These are phyloP conservation scores for Coluber constrictor DNA, from an alignment of 2,797 vertebrate genomes.

Conservation along the genomic window DNA sequence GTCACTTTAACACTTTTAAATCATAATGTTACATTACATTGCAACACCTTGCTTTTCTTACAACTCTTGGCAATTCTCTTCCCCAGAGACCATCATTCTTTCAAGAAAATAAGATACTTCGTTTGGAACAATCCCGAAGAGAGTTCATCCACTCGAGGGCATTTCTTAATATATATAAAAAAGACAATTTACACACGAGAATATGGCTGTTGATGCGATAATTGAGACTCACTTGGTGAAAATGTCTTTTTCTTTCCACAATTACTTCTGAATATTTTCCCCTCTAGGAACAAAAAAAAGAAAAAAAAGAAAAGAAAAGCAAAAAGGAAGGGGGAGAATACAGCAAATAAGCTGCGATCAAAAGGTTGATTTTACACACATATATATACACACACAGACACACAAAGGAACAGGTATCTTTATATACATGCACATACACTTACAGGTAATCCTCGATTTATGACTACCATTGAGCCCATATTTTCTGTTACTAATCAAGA, in stretches of 20 bases:
- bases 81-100: conserved; percentile 45
- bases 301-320: not conserved
- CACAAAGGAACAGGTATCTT: not conserved
- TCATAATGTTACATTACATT: conserved; percentile 44
- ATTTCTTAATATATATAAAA: conserved; percentile 8
- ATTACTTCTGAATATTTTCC: conserved; percentile 27
- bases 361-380: not conserved
- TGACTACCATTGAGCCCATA: too few relatives aligned
- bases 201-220: conserved; percentile 56
- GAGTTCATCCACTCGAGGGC: conserved; percentile 41
- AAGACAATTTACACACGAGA: conserved; percentile 56
- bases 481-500: too few relatives aligned
- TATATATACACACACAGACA: too few relatives aligned
- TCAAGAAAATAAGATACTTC: conserved; percentile 51
- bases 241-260: conserved; percentile 47
- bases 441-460: too few relatives aligned
- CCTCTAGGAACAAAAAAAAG: not conserved
- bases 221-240: conserved; percentile 59
- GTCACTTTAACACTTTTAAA: conserved; percentile 55
- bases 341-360: not conserved
- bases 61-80: conserved; percentile 38
- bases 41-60: conserved; percentile 54
- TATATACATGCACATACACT: not conserved
- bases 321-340: not conserved
- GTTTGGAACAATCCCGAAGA: conserved; percentile 54